phyloP scores from a whole-genome alignment of 2,888 invertebrate species.

The Epinotia ramella region DNA sequence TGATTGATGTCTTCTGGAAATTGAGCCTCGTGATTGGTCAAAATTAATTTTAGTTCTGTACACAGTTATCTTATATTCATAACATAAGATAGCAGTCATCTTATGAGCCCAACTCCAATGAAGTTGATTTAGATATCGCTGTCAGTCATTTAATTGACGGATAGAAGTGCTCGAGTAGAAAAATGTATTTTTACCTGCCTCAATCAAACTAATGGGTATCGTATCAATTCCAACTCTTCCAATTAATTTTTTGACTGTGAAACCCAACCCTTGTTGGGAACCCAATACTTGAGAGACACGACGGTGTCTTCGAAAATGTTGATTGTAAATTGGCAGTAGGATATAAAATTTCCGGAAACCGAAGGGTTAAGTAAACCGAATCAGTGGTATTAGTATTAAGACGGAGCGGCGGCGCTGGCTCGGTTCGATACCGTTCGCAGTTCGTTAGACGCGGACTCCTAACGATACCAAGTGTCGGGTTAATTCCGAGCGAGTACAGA shows the following conservation, averaged over 20 bases:
- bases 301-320: slow-evolving; percentile 4
- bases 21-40: too few relatives aligned
- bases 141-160: too few relatives aligned
- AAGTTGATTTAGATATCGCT: too few relatives aligned
- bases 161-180: too few relatives aligned
- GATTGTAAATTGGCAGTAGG: slow-evolving; percentile 13
- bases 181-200: slow-evolving; percentile 46
- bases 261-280: too few relatives aligned
- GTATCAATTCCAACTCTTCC: slow-evolving; percentile 5
- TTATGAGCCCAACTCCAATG: too few relatives aligned
- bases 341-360: slow-evolving; percentile 17
- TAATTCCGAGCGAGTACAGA: slow-evolving; percentile 21
- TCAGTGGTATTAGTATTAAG: slow-evolving; percentile 36
- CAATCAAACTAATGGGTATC: slow-evolving; percentile 6
- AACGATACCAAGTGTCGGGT: slow-evolving; percentile 32
- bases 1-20: too few relatives aligned
- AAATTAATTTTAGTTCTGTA: too few relatives aligned
- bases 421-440: slow-evolving; percentile 38
- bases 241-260: not conserved
- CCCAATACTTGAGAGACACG: not conserved
- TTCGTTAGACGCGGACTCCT: slow-evolving; percentile 37
- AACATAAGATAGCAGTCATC: too few relatives aligned
- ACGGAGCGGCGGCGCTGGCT: slow-evolving; percentile 8
- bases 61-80: too few relatives aligned
- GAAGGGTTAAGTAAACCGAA: slow-evolving; percentile 40